Conservation (phyloP, 2,797 vertebrate genomes). For the Brachyrhaphis roseni region DNA sequence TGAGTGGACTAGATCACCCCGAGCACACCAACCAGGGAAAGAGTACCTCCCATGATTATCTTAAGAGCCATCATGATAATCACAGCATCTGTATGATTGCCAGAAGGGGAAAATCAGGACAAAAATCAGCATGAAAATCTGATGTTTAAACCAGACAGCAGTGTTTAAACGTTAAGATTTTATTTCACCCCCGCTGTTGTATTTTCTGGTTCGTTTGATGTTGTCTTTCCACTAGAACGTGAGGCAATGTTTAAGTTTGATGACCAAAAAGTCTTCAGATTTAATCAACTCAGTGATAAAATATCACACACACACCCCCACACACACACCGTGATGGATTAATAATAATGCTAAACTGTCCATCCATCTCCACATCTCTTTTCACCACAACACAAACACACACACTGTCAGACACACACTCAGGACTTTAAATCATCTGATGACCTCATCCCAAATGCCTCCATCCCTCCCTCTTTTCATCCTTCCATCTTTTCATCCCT, state of each 20-base stretch:
- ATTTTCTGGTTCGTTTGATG: not conserved
- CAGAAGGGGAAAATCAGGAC: too few relatives aligned
- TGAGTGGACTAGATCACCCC: not conserved
- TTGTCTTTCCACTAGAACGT: not conserved
- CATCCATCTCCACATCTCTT: slow-evolving; percentile 6
- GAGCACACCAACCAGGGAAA: not conserved
- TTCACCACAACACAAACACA: not conserved
- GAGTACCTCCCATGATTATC: not conserved
- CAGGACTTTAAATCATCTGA: slow-evolving; percentile 55
- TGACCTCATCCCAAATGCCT: slow-evolving; percentile 28
- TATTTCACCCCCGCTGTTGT: not conserved
- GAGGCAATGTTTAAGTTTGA: not conserved
- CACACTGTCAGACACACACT: not conserved
- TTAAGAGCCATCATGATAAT: not conserved
- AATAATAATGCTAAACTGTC: not conserved
- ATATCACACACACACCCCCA: not conserved
- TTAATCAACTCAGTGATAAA: not conserved
- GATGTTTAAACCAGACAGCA: too few relatives aligned
- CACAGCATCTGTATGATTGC: not conserved
- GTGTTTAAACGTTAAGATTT: not conserved
- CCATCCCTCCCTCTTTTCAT: too few relatives aligned
- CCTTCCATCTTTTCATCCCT: not conserved
- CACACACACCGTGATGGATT: not conserved
- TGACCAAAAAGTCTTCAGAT: not conserved
- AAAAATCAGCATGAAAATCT: too few relatives aligned